A percentile compares a stretch with the other conserved stretches of the same genome.
phyloP scores from a whole-genome alignment of 2,113 vertebrate species.

The Scophthalmus maximus region DNA sequence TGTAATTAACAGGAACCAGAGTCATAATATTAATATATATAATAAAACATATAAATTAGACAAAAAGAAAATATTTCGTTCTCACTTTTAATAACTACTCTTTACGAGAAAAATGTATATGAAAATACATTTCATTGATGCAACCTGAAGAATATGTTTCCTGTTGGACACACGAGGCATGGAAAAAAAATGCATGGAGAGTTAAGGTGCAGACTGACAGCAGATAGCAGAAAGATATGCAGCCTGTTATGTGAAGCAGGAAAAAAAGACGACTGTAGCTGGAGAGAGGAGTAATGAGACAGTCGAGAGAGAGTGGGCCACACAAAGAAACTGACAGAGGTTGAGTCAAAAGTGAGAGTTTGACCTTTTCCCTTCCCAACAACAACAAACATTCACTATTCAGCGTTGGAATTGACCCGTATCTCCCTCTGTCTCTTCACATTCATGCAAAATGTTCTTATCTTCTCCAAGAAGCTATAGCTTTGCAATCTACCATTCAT shows the following conservation, averaged over 20 bases:
- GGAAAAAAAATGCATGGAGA: background rate
- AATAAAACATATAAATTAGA: too few relatives aligned
- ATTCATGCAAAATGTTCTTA: background rate
- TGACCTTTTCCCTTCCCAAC: conserved; percentile 69
- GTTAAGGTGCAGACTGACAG: background rate
- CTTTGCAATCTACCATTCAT: conserved; percentile 3
- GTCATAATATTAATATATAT: too few relatives aligned
- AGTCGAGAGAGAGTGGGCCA: background rate
- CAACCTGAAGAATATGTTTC: too few relatives aligned
- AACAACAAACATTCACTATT: conserved; percentile 67
- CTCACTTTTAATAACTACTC: too few relatives aligned
- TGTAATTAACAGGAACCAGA: too few relatives aligned
- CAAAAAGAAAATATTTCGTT: too few relatives aligned
- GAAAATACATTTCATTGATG: too few relatives aligned
- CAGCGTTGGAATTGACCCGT: conserved; percentile 51
- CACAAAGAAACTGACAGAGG: conserved; percentile 31
- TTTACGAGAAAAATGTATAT: too few relatives aligned
- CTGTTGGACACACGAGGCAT: background rate
- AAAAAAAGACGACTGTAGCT: background rate
- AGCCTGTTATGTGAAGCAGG: background rate
- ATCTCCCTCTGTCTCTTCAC: conserved; percentile 1
- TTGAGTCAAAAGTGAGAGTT: conserved; percentile 44
- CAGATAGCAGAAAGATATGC: background rate
- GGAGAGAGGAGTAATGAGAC: conserved; percentile 27
- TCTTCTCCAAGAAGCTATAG: too few relatives aligned